Evolutionary conservation across 2,888 invertebrate genomes (phyloP).

Genomic region (Hydropsyche betteni): DNA sequence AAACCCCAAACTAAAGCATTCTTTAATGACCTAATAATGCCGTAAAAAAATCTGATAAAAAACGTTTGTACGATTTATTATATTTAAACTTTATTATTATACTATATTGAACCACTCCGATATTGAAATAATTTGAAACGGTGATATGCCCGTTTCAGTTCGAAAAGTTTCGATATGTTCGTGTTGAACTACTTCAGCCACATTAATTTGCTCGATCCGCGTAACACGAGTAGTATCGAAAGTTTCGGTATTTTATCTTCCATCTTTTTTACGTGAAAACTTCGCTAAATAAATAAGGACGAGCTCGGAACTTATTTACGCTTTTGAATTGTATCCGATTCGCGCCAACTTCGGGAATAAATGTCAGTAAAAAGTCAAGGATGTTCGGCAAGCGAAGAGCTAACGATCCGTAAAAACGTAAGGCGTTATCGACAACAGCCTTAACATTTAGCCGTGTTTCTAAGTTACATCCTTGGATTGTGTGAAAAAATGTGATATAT

Average conservation of each 20-base stretch:
- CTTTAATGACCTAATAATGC: too few species aligned
- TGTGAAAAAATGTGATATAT: background rate
- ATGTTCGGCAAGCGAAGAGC: slow-evolving; percentile 3
- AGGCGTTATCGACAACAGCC: slow-evolving; percentile 20
- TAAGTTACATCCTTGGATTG: background rate
- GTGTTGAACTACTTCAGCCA: background rate
- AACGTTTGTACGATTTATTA: too few species aligned
- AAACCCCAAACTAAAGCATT: too few species aligned
- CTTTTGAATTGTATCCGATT: slow-evolving; percentile 32
- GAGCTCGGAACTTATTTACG: slow-evolving; percentile 16
- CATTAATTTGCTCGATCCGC: background rate
- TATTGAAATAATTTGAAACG: too few species aligned
- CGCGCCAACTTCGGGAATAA: slow-evolving; percentile 28
- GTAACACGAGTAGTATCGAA: too few species aligned
- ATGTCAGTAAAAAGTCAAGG: slow-evolving; percentile 33
- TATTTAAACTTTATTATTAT: too few species aligned
- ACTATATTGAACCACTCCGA: too few species aligned
- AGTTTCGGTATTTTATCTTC: background rate
- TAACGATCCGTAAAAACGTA: slow-evolving; percentile 28
- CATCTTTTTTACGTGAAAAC: slow-evolving; percentile 12
- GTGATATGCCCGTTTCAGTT: background rate
- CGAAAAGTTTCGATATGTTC: background rate
- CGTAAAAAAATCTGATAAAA: too few species aligned
- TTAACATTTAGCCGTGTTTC: slow-evolving; percentile 3
- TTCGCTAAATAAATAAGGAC: slow-evolving; percentile 20